A percentile compares a stretch with the other conserved stretches of the same genome.
Evolutionary conservation across 2,113 vertebrate genomes (phyloP).

Genomic region (Neofelis nebulosa): DNA sequence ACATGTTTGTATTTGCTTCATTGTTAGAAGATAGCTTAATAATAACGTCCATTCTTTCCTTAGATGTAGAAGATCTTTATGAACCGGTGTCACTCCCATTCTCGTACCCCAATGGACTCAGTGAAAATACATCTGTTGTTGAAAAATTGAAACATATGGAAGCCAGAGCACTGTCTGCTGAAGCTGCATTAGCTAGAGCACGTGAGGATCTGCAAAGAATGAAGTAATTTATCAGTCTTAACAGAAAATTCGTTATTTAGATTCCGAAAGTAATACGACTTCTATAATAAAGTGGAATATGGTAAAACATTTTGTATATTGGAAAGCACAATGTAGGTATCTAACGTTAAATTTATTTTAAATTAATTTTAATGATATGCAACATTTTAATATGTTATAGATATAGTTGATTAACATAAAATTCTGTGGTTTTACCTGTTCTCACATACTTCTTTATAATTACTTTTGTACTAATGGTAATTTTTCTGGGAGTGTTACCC

Average conservation of each 20-base stretch:
- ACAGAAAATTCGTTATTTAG: background rate
- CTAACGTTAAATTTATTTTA: background rate
- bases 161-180: conserved; percentile 86
- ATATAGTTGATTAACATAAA: background rate
- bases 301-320: background rate
- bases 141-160: conserved; percentile 87
- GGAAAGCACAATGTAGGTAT: background rate
- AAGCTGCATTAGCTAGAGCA: conserved; percentile 89
- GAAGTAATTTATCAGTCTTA: conserved; percentile 84
- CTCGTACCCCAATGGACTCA: conserved; percentile 71
- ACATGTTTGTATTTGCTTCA: background rate
- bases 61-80: conserved; percentile 93
- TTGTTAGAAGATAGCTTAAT: background rate
- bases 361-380: background rate
- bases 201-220: conserved; percentile 94
- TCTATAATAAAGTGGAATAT: background rate
- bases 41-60: background rate
- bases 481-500: background rate
- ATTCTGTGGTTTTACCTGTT: background rate
- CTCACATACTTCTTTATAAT: background rate
- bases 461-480: background rate
- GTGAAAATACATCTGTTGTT: conserved; percentile 74
- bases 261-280: background rate
- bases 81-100: conserved; percentile 59
- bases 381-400: conserved; percentile 18